Conservation (phyloP, 2,888 invertebrate genomes). For the Stegophylla sp. region DNA sequence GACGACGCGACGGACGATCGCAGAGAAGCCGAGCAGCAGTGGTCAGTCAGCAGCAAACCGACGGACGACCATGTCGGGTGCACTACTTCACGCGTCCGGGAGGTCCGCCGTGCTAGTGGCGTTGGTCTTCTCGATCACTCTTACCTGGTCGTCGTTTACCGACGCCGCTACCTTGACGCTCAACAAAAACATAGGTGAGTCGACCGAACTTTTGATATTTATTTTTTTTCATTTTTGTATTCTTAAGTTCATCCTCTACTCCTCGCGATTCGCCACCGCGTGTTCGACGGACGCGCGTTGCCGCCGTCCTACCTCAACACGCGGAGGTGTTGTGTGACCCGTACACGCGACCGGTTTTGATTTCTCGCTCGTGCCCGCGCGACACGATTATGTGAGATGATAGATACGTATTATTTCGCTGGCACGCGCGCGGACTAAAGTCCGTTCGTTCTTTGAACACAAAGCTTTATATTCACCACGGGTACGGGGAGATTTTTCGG, state of each 20-base stretch:
- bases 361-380: background rate
- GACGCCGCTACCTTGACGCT: constrained; percentile 47
- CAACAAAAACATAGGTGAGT: constrained; percentile 44
- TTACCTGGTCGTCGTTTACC: constrained; percentile 44
- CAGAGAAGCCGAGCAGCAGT: background rate
- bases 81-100: constrained; percentile 13
- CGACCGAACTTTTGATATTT: background rate
- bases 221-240: background rate
- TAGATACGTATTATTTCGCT: no score
- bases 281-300: background rate
- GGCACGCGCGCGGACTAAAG: no score
- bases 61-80: background rate
- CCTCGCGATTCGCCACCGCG: background rate
- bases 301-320: constrained; percentile 44
- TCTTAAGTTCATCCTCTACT: no score
- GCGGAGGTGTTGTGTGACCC: no score
- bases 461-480: no score
- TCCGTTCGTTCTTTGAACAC: no score
- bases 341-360: background rate
- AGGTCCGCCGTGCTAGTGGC: constrained; percentile 35
- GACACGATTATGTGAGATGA: background rate
- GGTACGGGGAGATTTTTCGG: no score
- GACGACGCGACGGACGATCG: background rate
- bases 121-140: constrained; percentile 29
- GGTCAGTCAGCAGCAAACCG: background rate